Conservation (phyloP, 2,797 vertebrate species). For the Epinephelus malabaricus region DNA sequence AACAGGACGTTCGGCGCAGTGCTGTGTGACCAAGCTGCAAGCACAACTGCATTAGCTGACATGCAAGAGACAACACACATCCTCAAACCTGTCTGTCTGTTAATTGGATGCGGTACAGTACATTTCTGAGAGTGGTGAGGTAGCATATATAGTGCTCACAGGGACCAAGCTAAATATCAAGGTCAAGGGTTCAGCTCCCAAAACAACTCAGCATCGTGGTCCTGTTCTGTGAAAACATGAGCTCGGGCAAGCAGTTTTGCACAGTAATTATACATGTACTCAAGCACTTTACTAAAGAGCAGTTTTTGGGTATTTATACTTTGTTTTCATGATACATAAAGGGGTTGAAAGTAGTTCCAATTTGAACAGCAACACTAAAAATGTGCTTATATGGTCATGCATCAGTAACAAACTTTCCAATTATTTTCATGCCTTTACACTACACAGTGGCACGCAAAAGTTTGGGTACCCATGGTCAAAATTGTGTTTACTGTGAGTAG, state of each 20-base stretch:
- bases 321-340: too few relatives aligned
- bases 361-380: background rate
- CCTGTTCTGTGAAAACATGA: constrained; percentile 5
- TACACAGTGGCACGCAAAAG: background rate
- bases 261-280: too few relatives aligned
- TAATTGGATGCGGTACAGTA: constrained; percentile 53
- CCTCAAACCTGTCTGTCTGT: constrained; percentile 36
- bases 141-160: background rate
- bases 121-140: background rate
- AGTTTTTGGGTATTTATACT: too few relatives aligned
- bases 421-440: background rate
- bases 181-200: constrained; percentile 20
- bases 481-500: too few relatives aligned
- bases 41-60: constrained; percentile 47
- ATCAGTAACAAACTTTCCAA: background rate
- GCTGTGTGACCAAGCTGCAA: constrained; percentile 44
- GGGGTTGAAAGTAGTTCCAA: background rate
- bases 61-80: constrained; percentile 14
- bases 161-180: background rate
- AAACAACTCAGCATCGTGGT: background rate
- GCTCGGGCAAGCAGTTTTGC: too few relatives aligned
- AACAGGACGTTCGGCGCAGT: background rate
- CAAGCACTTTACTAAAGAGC: too few relatives aligned
- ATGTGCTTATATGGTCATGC: background rate
- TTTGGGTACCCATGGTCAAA: too few relatives aligned